A percentile compares a stretch with the other conserved stretches of the same genome.
phyloP scores from a whole-genome alignment of 2,888 invertebrate genomes.

The Netelia inedita region DNA sequence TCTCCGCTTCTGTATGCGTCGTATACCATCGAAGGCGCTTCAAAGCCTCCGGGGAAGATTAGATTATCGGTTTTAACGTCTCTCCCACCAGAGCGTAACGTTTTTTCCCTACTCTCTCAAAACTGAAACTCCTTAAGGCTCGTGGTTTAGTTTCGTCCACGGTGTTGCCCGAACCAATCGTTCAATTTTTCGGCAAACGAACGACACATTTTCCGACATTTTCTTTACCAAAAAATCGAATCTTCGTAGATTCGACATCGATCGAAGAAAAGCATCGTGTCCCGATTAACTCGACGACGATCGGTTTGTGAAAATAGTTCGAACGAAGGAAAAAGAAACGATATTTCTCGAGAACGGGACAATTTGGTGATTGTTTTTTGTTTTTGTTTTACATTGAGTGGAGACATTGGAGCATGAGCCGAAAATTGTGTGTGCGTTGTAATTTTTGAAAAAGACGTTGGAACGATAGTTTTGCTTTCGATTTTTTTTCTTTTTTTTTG shows the following conservation, averaged over 20 bases:
- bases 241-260: too few relatives aligned
- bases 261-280: not conserved
- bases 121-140: constrained; percentile 79
- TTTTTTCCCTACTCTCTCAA: constrained; percentile 77
- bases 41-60: constrained; percentile 71
- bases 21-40: constrained; percentile 49
- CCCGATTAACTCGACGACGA: not conserved
- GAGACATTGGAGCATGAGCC: not conserved
- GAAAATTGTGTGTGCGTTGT: constrained; percentile 3
- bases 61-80: constrained; percentile 77
- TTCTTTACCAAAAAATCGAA: not conserved
- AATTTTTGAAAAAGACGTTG: not conserved
- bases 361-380: too few relatives aligned
- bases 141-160: constrained; percentile 76
- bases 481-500: not conserved
- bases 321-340: too few relatives aligned
- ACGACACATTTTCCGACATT: constrained; percentile 5
- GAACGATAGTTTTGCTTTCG: not conserved
- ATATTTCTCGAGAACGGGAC: too few relatives aligned
- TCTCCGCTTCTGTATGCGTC: constrained; percentile 29
- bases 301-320: not conserved
- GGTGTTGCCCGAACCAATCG: constrained; percentile 60
- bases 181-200: constrained; percentile 47
- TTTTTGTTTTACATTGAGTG: not conserved
- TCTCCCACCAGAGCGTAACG: constrained; percentile 45